Conservation (phyloP, 2,888 invertebrate species). For the Acleris literana region DNA sequence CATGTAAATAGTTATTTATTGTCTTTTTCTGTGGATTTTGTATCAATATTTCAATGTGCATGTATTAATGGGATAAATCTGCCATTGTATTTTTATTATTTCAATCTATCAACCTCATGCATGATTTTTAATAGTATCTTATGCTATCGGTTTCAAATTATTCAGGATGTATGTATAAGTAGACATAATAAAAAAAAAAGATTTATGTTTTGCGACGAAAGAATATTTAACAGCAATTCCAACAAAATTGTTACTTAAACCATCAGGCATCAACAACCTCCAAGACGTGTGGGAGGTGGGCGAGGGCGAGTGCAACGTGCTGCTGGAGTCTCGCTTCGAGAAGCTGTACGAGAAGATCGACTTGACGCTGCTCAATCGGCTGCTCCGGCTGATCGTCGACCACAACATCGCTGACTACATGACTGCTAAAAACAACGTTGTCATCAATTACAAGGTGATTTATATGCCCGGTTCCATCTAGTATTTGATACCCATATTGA, state of each 20-base stretch:
- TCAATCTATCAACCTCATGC: not conserved
- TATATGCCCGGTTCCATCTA: no score
- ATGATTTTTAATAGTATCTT: no score
- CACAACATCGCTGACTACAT: constrained; percentile 99
- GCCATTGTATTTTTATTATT: not conserved
- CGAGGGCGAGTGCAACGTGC: constrained; percentile 99
- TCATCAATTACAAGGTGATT: constrained; percentile 96
- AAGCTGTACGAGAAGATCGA: constrained; percentile 99
- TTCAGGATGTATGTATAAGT: no score
- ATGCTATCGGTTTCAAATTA: no score
- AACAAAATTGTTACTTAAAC: not conserved
- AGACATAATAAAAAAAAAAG: no score
- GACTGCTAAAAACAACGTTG: constrained; percentile 99
- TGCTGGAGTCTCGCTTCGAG: constrained; percentile 98
- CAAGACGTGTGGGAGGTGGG: constrained; percentile 99
- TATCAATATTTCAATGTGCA: no score
- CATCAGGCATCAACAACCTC: constrained; percentile 94
- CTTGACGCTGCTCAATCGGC: constrained; percentile 97
- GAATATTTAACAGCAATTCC: not conserved
- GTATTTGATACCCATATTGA: no score
- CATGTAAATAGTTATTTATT: no score
- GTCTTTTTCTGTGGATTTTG: no score
- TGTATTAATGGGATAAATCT: no score
- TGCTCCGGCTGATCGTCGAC: constrained; percentile 98
- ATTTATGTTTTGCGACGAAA: not conserved